Evolutionary conservation across 2,113 vertebrate genomes (phyloP).

Genomic region (Leucosticte australis): DNA sequence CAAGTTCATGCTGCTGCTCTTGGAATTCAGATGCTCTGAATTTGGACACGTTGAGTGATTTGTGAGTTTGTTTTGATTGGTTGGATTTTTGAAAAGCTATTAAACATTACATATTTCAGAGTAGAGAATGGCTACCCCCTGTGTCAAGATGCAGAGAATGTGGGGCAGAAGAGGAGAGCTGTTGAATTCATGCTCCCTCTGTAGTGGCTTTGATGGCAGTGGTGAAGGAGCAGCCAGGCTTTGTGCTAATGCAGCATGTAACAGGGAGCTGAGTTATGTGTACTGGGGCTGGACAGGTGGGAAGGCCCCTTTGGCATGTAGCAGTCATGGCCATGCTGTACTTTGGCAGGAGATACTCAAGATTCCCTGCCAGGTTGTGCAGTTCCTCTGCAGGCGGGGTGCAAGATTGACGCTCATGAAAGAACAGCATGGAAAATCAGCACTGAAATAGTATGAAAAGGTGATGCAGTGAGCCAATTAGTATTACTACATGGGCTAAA

Average conservation of each 20-base stretch:
- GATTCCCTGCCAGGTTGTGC: neutral
- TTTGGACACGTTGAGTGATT: neutral
- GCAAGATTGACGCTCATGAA: neutral
- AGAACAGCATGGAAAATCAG: neutral
- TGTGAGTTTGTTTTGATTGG: neutral
- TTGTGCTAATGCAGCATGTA: neutral
- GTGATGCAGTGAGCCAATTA: neutral
- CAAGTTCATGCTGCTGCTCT: neutral
- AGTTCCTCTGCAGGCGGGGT: neutral
- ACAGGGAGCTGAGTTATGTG: neutral
- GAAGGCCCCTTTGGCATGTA: neutral
- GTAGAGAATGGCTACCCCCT: neutral
- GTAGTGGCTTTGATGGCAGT: neutral
- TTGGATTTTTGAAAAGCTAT: neutral
- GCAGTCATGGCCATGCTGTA: neutral
- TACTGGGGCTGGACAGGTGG: neutral
- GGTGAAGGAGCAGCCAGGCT: neutral
- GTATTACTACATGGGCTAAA: neutral
- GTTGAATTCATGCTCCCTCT: neutral
- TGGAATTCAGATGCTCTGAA: neutral
- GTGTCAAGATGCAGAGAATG: neutral
- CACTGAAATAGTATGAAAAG: neutral
- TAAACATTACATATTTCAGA: neutral
- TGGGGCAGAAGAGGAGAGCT: neutral
- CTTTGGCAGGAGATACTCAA: neutral